Conservation (phyloP, 2,113 vertebrate genomes). For the Aegypius monachus region DNA sequence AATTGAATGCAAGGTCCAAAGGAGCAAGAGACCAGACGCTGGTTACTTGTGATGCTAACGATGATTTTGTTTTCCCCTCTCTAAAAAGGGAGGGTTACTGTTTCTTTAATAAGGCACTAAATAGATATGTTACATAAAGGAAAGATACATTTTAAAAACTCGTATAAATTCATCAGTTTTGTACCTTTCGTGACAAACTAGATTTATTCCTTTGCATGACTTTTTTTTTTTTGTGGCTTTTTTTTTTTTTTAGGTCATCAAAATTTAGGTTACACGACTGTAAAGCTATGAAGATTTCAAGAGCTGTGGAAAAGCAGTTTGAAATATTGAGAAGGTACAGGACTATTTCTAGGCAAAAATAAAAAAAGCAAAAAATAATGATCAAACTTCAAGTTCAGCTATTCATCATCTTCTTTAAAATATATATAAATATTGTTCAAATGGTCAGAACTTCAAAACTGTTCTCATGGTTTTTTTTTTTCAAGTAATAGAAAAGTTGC, state of each 20-base stretch:
- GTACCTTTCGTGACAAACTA: conserved; percentile 41
- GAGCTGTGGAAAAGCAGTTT: conserved; percentile 12
- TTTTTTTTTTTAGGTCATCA: background rate
- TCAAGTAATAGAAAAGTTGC: conserved; percentile 72
- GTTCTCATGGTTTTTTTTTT: conserved; percentile 20
- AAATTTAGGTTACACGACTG: conserved; percentile 1
- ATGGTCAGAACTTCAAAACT: conserved; percentile 53
- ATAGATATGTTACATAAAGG: conserved; percentile 66
- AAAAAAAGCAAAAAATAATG: background rate
- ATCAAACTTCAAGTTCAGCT: conserved; percentile 28
- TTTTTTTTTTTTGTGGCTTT: background rate
- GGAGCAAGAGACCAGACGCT: conserved; percentile 19
- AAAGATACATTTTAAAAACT: conserved; percentile 50
- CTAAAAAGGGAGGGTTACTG: background rate
- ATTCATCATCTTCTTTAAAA: conserved; percentile 34
- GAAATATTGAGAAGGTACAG: background rate
- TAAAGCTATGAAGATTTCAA: conserved; percentile 52
- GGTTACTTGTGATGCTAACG: background rate
- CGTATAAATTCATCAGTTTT: conserved; percentile 29
- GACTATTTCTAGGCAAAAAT: conserved; percentile 27
- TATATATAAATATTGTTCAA: conserved; percentile 58
- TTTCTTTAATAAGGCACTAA: conserved; percentile 76
- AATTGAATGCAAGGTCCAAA: conserved; percentile 22
- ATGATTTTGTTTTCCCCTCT: background rate
- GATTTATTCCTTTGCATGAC: background rate